Conservation (phyloP, 2,888 invertebrate genomes). For the Periphyllus acericola region DNA sequence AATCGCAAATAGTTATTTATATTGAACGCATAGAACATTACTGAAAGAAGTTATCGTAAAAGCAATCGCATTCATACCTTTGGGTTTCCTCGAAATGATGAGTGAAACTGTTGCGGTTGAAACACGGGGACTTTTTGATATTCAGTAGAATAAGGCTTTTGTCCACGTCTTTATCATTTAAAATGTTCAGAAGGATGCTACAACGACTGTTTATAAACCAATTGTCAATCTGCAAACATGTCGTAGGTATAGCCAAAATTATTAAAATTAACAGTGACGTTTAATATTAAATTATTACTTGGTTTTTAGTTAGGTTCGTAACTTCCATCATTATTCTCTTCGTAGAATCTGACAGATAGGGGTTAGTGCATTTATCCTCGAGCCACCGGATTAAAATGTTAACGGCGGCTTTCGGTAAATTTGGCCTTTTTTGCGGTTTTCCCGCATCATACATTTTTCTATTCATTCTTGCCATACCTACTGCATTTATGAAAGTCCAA, state of each 20-base stretch:
- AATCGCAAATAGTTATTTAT: background rate
- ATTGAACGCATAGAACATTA: background rate
- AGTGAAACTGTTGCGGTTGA: slow-evolving; percentile 37
- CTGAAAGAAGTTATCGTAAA: background rate
- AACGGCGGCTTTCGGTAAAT: slow-evolving; percentile 55
- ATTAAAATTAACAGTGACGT: background rate
- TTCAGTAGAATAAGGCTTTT: slow-evolving; percentile 44
- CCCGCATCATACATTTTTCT: slow-evolving; percentile 43
- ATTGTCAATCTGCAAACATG: slow-evolving; percentile 51
- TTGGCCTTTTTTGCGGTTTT: slow-evolving; percentile 50
- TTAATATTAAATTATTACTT: slow-evolving; percentile 46
- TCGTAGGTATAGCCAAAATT: background rate
- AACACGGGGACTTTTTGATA: slow-evolving; percentile 58
- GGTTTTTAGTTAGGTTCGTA: slow-evolving; percentile 55
- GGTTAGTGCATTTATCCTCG: slow-evolving; percentile 52
- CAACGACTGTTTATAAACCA: slow-evolving; percentile 60
- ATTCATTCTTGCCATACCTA: slow-evolving; percentile 48
- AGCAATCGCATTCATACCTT: slow-evolving; percentile 13
- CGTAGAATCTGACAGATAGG: slow-evolving; percentile 48
- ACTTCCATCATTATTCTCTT: slow-evolving; percentile 58
- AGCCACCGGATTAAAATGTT: slow-evolving; percentile 55
- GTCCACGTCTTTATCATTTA: slow-evolving; percentile 50
- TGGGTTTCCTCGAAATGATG: slow-evolving; percentile 36
- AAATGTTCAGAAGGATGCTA: slow-evolving; percentile 55
- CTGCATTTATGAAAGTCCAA: background rate